A percentile compares a stretch with the other conserved stretches of the same genome.
Conservation (phyloP, 1,140 invertebrate species). For the Ceratoteleas bidentatus region DNA sequence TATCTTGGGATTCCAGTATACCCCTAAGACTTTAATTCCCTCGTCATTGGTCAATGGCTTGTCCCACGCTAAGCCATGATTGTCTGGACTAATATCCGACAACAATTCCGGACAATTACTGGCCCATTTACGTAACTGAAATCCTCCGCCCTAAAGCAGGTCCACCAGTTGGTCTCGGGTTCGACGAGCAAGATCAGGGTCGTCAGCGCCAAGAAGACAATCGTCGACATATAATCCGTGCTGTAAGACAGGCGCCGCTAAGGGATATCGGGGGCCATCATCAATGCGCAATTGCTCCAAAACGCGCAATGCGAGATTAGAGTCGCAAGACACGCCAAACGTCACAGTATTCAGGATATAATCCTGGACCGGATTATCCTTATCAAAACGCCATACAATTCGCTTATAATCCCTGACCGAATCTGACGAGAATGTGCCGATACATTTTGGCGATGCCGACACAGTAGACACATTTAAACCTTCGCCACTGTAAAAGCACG, state of each 20-base stretch:
- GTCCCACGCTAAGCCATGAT: too few relatives aligned
- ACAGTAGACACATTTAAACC: background rate
- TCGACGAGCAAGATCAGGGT: background rate
- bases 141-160: background rate
- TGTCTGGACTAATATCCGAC: background rate
- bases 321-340: constrained; percentile 6
- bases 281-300: too few relatives aligned
- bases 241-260: too few relatives aligned
- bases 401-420: constrained; percentile 8
- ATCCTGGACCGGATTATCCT: background rate
- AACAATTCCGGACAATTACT: background rate
- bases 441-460: constrained; percentile 18
- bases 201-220: too few relatives aligned
- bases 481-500: background rate
- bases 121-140: too few relatives aligned
- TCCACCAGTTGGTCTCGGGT: background rate
- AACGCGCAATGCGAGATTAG: constrained; percentile 63
- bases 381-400: constrained; percentile 2
- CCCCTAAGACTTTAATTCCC: background rate
- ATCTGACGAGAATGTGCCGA: constrained; percentile 11
- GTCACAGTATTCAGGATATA: background rate
- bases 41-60: background rate
- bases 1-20: background rate
- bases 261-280: too few relatives aligned
- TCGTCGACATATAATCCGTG: background rate